Conservation (phyloP, 2,888 invertebrate species). For the Acanthosepion esculentum region DNA sequence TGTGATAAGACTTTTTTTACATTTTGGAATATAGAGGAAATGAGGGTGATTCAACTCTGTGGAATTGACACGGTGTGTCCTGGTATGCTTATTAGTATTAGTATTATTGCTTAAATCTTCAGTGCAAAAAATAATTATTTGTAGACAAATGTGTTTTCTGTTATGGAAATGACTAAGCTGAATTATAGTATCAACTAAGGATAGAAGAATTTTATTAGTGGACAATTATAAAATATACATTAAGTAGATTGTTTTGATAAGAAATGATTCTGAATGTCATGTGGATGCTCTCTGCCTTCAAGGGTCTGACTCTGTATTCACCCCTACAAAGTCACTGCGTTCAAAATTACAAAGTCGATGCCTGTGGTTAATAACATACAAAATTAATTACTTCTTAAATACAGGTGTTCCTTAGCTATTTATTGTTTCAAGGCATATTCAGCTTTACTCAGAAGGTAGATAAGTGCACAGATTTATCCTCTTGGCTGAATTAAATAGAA, state of each 20-base stretch:
- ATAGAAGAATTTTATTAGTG: background rate
- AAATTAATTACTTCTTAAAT: constrained; percentile 23
- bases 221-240: background rate
- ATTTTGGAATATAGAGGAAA: too few species aligned
- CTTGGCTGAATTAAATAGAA: background rate
- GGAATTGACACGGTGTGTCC: too few species aligned
- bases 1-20: too few species aligned
- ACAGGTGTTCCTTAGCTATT: background rate
- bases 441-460: background rate
- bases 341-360: background rate
- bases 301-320: background rate
- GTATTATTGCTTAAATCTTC: background rate
- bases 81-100: background rate
- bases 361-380: background rate
- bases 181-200: background rate
- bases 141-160: background rate
- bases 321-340: background rate
- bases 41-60: too few species aligned
- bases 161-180: background rate
- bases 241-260: background rate
- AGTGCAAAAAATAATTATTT: background rate
- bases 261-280: background rate
- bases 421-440: background rate
- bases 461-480: background rate
- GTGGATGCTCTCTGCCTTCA: background rate